Evolutionary conservation across 2,113 vertebrate genomes (phyloP).

Genomic region (Oreochromis tanganicae): DNA sequence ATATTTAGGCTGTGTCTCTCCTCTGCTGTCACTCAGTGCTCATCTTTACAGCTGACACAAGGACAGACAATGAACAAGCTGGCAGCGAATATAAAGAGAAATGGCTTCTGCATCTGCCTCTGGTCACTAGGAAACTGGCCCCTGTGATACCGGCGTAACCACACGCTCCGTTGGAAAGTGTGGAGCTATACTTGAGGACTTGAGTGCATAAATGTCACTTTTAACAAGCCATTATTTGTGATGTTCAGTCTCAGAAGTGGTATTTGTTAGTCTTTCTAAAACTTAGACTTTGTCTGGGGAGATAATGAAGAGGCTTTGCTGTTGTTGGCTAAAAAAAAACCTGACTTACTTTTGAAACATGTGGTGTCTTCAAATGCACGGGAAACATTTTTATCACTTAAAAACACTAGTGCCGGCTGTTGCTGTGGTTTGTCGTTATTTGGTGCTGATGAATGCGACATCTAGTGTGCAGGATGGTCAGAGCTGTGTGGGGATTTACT

Average conservation of each 20-base stretch:
- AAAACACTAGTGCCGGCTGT: not conserved
- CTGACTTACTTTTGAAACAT: not conserved
- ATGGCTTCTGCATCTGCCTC: not conserved
- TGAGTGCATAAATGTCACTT: not conserved
- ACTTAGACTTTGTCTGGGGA: not conserved
- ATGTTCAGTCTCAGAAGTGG: not conserved
- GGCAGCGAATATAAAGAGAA: not conserved
- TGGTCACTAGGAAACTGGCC: slow-evolving; percentile 4
- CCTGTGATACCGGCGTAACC: not conserved
- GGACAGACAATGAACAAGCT: not conserved
- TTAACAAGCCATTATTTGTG: not conserved
- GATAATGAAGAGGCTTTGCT: not conserved
- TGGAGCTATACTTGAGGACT: not conserved
- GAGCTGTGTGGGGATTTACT: not conserved
- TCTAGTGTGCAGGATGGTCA: not conserved
- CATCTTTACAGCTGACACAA: not conserved
- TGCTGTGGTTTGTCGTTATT: not conserved
- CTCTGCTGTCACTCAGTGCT: slow-evolving; percentile 27
- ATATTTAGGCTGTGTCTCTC: slow-evolving; percentile 11
- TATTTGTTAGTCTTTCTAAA: not conserved
- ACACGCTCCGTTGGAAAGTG: not conserved
- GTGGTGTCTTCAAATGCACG: not conserved
- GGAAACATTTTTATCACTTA: not conserved
- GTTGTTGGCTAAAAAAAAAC: not conserved
- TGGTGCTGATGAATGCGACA: not conserved